These are phyloP conservation scores for Phymorhynchus buccinoides DNA, from an alignment of 1,140 invertebrate genomes.

Conservation along the genomic window DNA sequence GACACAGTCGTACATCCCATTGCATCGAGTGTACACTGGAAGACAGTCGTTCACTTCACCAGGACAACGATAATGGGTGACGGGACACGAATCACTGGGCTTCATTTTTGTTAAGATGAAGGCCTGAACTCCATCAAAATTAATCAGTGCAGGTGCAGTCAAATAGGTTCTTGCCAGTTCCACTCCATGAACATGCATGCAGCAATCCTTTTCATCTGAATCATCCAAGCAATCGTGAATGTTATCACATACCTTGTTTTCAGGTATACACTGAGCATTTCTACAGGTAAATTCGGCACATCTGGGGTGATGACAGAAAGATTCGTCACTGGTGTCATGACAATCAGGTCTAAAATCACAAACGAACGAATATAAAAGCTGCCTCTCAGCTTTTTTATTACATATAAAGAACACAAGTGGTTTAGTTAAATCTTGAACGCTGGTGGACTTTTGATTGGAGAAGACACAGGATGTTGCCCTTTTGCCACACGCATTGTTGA, in stretches of 20 bases:
- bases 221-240: too few species aligned
- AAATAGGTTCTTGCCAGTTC: too few species aligned
- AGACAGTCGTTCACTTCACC: not conserved
- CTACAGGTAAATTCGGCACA: not conserved
- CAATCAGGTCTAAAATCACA: conserved; percentile 23
- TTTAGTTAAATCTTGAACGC: not conserved
- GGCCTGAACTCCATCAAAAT: not conserved
- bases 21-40: not conserved
- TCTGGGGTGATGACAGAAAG: not conserved
- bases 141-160: not conserved
- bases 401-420: not conserved
- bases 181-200: too few species aligned
- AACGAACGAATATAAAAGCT: not conserved
- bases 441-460: not conserved
- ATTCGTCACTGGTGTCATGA: not conserved
- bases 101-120: not conserved
- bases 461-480: not conserved
- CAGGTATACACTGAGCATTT: too few species aligned
- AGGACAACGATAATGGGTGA: not conserved
- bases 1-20: conserved; percentile 5
- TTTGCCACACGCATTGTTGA: not conserved
- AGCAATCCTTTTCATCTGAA: too few species aligned
- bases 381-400: too few species aligned
- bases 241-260: too few species aligned
- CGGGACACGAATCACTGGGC: not conserved